These are phyloP conservation scores for Parnassius orleans DNA, from an alignment of 2,888 invertebrate genomes.

Conservation along the genomic window DNA sequence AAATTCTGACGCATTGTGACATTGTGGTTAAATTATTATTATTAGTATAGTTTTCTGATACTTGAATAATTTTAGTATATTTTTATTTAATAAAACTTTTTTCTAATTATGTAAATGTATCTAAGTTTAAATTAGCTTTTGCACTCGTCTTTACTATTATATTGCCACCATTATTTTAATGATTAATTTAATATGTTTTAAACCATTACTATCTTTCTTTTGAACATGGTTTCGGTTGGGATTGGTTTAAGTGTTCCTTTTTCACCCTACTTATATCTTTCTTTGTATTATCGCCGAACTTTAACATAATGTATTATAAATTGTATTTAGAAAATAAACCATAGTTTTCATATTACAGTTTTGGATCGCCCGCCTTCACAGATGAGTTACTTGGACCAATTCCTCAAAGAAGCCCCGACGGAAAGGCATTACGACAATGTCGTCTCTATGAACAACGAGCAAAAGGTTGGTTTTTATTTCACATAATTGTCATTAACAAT, in stretches of 20 bases:
- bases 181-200: slow-evolving; percentile 10
- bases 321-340: slow-evolving; percentile 14
- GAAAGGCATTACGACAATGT: slow-evolving; percentile 75
- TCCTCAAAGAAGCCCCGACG: slow-evolving; percentile 86
- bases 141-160: slow-evolving; percentile 46
- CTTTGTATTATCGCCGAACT: slow-evolving; percentile 15
- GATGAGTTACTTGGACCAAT: slow-evolving; percentile 95
- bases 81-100: not conserved
- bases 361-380: slow-evolving; percentile 94
- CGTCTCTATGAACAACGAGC: slow-evolving; percentile 64
- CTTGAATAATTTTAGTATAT: too few species aligned
- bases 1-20: too few species aligned
- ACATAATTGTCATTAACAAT: not conserved
- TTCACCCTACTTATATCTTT: slow-evolving; percentile 31
- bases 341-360: slow-evolving; percentile 79
- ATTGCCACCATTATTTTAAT: slow-evolving; percentile 42
- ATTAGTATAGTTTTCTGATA: too few species aligned
- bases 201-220: slow-evolving; percentile 42
- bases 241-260: slow-evolving; percentile 60
- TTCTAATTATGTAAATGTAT: not conserved
- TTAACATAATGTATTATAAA: slow-evolving; percentile 21
- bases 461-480: slow-evolving; percentile 54
- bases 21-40: too few species aligned
- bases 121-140: slow-evolving; percentile 33
- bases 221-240: slow-evolving; percentile 73